Evolutionary conservation across 2,888 invertebrate species (phyloP).

Genomic region (Metopia argyrocephala): DNA sequence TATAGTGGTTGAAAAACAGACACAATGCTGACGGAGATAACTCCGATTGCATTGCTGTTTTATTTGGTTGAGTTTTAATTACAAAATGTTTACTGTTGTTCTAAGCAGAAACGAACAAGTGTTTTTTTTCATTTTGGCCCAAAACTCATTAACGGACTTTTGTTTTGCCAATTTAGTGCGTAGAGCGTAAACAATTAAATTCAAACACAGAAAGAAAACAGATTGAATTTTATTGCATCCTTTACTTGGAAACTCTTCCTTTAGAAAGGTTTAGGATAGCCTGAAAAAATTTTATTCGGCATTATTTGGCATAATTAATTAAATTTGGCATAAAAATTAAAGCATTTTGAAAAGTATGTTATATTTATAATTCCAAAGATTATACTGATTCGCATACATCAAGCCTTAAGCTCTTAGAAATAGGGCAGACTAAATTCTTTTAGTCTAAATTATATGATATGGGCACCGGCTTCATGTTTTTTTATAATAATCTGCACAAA

Average conservation of each 20-base stretch:
- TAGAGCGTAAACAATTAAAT: slow-evolving; percentile 47
- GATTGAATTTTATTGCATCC: slow-evolving; percentile 9
- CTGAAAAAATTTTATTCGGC: too few species aligned
- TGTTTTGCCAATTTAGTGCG: slow-evolving; percentile 36
- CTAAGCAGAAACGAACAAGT: slow-evolving; percentile 1
- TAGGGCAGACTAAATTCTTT: too few species aligned
- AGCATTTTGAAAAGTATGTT: too few species aligned
- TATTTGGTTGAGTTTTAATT: slow-evolving; percentile 60
- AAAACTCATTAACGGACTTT: slow-evolving; percentile 40
- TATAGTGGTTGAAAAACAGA: slow-evolving; percentile 6
- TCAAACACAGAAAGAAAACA: slow-evolving; percentile 27
- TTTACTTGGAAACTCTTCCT: background rate
- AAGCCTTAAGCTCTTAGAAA: too few species aligned
- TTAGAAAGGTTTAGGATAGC: too few species aligned
- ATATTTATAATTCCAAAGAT: too few species aligned
- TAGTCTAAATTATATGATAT: too few species aligned
- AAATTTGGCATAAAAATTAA: too few species aligned
- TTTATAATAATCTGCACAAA: too few species aligned
- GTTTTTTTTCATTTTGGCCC: slow-evolving; percentile 14
- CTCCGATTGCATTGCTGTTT: slow-evolving; percentile 58
- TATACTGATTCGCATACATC: too few species aligned
- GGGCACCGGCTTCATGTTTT: too few species aligned
- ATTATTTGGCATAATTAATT: too few species aligned
- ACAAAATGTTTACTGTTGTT: slow-evolving; percentile 16
- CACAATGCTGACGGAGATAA: slow-evolving; percentile 54